Conservation (phyloP, 2,113 vertebrate species). For the Nycticryphes semicollaris region DNA sequence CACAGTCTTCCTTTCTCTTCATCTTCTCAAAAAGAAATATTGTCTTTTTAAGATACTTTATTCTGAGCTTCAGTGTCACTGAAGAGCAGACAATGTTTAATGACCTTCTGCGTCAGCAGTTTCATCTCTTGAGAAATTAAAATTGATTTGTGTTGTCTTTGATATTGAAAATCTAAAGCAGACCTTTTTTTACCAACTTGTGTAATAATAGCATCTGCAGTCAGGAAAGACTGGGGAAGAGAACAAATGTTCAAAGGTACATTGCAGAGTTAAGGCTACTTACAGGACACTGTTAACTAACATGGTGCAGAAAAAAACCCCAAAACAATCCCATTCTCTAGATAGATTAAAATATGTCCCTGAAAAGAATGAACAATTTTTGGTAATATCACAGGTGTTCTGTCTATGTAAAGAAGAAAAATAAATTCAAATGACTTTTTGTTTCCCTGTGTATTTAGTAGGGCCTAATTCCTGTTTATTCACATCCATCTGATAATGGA, state of each 20-base stretch:
- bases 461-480: neutral
- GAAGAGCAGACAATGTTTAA: neutral
- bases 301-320: neutral
- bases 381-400: neutral
- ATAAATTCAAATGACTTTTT: neutral
- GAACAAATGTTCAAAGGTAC: neutral
- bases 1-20: neutral
- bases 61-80: neutral
- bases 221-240: neutral
- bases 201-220: neutral
- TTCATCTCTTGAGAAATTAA: conserved; percentile 34
- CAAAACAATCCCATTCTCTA: rapidly evolving
- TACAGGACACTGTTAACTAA: neutral
- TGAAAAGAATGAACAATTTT: neutral
- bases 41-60: neutral
- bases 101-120: neutral
- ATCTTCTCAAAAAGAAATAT: neutral
- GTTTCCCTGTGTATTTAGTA: neutral
- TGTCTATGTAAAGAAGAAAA: neutral
- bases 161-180: neutral
- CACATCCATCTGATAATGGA: neutral
- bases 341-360: neutral
- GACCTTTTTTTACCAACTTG: neutral
- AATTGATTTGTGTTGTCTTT: conserved; percentile 24
- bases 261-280: neutral